These are phyloP conservation scores for Oenanthe melanoleuca DNA, from an alignment of 2,113 vertebrate genomes.

Conservation along the genomic window DNA sequence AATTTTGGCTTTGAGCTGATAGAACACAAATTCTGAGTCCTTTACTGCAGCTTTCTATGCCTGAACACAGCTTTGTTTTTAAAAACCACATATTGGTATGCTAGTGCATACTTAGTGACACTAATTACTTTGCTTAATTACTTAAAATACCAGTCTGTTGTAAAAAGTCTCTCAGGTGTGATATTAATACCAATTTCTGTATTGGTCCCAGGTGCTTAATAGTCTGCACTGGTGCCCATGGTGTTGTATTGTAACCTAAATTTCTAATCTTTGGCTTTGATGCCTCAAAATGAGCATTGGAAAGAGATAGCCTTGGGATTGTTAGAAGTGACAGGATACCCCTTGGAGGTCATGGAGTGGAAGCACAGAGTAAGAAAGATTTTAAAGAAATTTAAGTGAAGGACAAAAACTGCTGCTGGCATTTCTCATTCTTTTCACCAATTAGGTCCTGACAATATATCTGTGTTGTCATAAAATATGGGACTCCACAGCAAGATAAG, in stretches of 20 bases:
- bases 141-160: constrained; percentile 20
- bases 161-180: constrained; percentile 1
- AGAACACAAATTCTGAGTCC: neutral
- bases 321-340: neutral
- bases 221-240: neutral
- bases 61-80: constrained; percentile 5
- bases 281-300: neutral
- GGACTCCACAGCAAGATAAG: neutral
- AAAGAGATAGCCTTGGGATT: neutral
- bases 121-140: constrained; percentile 14
- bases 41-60: neutral
- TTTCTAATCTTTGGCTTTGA: neutral
- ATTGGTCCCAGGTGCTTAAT: neutral
- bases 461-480: neutral
- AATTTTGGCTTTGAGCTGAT: neutral
- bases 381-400: neutral
- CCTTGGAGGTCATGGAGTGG: neutral
- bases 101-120: neutral
- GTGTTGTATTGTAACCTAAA: neutral
- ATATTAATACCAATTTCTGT: neutral
- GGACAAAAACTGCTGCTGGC: neutral
- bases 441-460: neutral
- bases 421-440: neutral
- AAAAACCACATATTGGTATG: neutral
- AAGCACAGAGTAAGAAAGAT: neutral